Evolutionary conservation across 2,113 vertebrate species (phyloP).

Genomic region (Strigops habroptila): DNA sequence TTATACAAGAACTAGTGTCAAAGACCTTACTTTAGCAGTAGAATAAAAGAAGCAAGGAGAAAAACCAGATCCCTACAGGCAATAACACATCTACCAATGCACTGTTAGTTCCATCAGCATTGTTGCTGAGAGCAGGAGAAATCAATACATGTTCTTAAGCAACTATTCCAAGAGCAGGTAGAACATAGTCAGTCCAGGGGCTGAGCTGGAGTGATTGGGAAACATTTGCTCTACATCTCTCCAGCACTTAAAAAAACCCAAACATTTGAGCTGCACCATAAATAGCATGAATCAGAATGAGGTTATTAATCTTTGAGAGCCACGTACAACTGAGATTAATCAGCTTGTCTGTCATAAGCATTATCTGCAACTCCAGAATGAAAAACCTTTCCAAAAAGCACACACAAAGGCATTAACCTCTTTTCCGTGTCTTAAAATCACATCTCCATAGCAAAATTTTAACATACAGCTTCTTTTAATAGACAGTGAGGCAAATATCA

Average conservation of each 20-base stretch:
- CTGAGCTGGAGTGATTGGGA: background rate
- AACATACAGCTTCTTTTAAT: background rate
- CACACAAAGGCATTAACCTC: background rate
- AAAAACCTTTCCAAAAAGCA: background rate
- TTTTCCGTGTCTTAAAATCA: background rate
- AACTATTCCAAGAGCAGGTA: background rate
- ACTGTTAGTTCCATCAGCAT: background rate
- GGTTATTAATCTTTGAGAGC: conserved; percentile 8
- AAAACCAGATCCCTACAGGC: background rate
- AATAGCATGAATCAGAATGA: background rate
- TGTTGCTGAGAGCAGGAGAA: background rate
- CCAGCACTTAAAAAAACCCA: background rate
- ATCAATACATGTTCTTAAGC: background rate
- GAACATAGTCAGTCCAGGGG: background rate
- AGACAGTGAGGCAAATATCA: background rate
- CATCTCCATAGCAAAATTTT: background rate
- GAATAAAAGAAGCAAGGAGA: background rate
- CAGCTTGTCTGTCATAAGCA: background rate
- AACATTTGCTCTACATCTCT: background rate
- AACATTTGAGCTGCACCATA: background rate
- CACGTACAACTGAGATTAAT: background rate
- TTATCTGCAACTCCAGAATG: background rate
- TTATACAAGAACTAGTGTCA: background rate
- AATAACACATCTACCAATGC: background rate
- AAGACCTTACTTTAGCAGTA: background rate